These are phyloP conservation scores for Heterohyrax brucei DNA, from an alignment of 2,797 vertebrate genomes.

Conservation along the genomic window DNA sequence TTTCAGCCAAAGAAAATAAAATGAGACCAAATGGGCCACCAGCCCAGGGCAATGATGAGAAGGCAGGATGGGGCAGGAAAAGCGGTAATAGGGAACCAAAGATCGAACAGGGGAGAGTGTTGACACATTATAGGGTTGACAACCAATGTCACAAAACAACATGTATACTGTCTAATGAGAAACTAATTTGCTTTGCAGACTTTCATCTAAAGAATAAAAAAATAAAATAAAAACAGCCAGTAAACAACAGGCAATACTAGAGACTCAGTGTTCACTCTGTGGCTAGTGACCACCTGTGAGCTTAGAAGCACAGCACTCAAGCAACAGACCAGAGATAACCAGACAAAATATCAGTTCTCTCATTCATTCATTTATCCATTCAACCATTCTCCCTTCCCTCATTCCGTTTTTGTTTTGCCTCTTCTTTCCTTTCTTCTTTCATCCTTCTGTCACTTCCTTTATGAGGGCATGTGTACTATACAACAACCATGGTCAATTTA, in stretches of 20 bases:
- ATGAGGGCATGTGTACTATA: neutral
- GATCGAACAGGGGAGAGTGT: too few relatives aligned
- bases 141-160: too few relatives aligned
- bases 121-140: too few relatives aligned
- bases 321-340: neutral
- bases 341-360: neutral
- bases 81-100: too few relatives aligned
- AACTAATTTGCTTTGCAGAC: too few relatives aligned
- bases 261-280: neutral
- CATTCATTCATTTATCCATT: neutral
- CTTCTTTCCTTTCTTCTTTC: neutral
- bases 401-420: neutral
- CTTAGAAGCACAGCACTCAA: neutral
- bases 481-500: constrained; percentile 22
- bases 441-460: neutral
- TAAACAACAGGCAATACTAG: constrained; percentile 48
- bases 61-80: too few relatives aligned
- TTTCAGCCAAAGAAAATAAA: too few relatives aligned
- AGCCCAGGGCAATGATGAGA: too few relatives aligned
- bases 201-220: too few relatives aligned
- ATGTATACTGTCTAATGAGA: too few relatives aligned
- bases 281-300: constrained; percentile 4
- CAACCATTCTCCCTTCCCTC: neutral
- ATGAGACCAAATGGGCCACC: too few relatives aligned
- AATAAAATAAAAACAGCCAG: neutral